These are phyloP conservation scores for Spinus olivaceus DNA, from an alignment of 2,797 vertebrate genomes.

Conservation along the genomic window DNA sequence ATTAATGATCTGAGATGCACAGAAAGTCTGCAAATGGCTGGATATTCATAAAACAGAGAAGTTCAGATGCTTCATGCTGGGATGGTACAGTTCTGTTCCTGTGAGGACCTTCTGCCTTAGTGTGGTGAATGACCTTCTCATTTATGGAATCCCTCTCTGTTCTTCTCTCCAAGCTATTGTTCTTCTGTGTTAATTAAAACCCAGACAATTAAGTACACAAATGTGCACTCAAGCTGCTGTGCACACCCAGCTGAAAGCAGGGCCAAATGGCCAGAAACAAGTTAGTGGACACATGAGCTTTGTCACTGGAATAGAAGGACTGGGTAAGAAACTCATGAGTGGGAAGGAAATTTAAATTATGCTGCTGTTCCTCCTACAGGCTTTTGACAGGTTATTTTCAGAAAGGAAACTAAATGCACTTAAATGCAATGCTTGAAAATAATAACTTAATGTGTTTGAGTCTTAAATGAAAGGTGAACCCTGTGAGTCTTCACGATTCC, in stretches of 20 bases:
- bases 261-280: neutral
- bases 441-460: constrained; percentile 17
- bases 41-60: neutral
- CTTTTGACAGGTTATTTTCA: constrained; percentile 35
- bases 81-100: neutral
- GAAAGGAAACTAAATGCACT: constrained; percentile 46
- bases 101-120: neutral
- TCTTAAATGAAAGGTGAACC: neutral
- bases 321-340: neutral
- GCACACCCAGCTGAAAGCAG: neutral
- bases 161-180: neutral
- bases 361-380: constrained; percentile 11
- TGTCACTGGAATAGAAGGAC: neutral
- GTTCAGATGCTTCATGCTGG: neutral
- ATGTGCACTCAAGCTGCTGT: neutral
- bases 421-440: constrained; percentile 23
- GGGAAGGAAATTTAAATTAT: constrained; percentile 59
- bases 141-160: neutral
- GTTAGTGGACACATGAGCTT: neutral
- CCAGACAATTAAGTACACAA: neutral
- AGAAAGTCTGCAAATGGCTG: neutral
- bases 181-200: constrained; percentile 39
- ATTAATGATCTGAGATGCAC: neutral
- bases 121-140: neutral
- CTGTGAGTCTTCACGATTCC: neutral